These are phyloP conservation scores for Typhlichthys eigenmanni DNA, from an alignment of 2,797 vertebrate species.

Conservation along the genomic window DNA sequence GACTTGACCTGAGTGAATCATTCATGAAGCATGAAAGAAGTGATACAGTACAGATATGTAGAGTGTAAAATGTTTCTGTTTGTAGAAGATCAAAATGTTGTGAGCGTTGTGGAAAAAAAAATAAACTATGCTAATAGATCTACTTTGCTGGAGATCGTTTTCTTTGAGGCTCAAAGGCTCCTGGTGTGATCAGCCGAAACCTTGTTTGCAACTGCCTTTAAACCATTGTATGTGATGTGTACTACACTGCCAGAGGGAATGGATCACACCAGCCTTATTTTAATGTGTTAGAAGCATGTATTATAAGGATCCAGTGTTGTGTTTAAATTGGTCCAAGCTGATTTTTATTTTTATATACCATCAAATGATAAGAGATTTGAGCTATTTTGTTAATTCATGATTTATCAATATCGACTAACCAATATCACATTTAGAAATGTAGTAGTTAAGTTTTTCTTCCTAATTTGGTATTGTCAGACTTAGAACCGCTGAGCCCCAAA, in stretches of 20 bases:
- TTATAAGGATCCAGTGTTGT: neutral
- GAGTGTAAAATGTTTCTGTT: conserved; percentile 43
- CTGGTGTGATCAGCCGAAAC: conserved; percentile 1
- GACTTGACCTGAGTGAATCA: conserved; percentile 71
- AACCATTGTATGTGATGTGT: neutral
- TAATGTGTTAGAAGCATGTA: neutral
- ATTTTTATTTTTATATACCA: neutral
- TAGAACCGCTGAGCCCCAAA: conserved; percentile 25
- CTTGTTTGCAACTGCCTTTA: neutral
- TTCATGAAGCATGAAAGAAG: conserved; percentile 69
- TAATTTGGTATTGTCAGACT: no score
- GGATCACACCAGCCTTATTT: neutral
- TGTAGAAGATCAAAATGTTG: conserved; percentile 38
- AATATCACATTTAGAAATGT: neutral
- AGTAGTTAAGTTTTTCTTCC: neutral
- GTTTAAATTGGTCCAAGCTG: neutral
- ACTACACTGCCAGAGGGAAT: neutral
- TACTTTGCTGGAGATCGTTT: conserved; percentile 14
- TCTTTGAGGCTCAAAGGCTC: conserved; percentile 27
- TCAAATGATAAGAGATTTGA: neutral
- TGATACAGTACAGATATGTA: conserved; percentile 43
- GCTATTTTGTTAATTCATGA: neutral
- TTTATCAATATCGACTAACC: no score
- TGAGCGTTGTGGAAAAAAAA: conserved; percentile 34
- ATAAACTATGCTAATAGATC: conserved; percentile 3